These are phyloP conservation scores for Leguminivora glycinivorella DNA, from an alignment of 1,140 invertebrate genomes.

Conservation along the genomic window DNA sequence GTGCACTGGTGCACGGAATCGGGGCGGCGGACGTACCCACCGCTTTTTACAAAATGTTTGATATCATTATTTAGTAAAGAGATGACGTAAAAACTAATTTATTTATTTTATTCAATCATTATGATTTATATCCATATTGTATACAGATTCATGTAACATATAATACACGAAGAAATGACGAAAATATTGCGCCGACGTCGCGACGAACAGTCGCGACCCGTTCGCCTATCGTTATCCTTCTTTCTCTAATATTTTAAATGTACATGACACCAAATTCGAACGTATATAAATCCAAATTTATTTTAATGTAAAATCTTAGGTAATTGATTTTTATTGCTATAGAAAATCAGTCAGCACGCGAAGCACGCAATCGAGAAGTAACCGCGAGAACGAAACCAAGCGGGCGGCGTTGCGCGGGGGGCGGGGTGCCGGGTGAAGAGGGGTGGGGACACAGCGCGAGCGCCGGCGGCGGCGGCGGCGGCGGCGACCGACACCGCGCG, in stretches of 20 bases:
- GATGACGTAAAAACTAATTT: slow-evolving; percentile 78
- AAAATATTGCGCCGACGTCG: slow-evolving; percentile 73
- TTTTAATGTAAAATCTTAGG: slow-evolving; percentile 81
- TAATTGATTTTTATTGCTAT: slow-evolving; percentile 81
- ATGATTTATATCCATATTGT: slow-evolving; percentile 79
- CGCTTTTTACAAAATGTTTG: slow-evolving; percentile 77
- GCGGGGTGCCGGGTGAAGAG: slow-evolving; percentile 43
- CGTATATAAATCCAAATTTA: slow-evolving; percentile 80
- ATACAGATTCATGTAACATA: slow-evolving; percentile 79
- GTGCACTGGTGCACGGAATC: slow-evolving; percentile 78
- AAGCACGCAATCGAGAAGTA: slow-evolving; percentile 81
- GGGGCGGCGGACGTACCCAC: slow-evolving; percentile 72
- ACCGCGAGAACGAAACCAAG: slow-evolving; percentile 77
- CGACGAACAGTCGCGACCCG: slow-evolving; percentile 58
- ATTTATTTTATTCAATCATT: slow-evolving; percentile 68
- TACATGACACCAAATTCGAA: slow-evolving; percentile 79
- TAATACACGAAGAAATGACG: slow-evolving; percentile 78
- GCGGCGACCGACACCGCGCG: slow-evolving; percentile 31
- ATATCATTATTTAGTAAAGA: slow-evolving; percentile 79
- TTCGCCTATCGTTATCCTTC: slow-evolving; percentile 74
- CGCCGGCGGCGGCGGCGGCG: slow-evolving; percentile 35
- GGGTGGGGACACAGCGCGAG: slow-evolving; percentile 33
- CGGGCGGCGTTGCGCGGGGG: slow-evolving; percentile 71
- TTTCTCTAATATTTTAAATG: slow-evolving; percentile 77
- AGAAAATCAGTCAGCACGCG: slow-evolving; percentile 81